phyloP scores from a whole-genome alignment of 2,888 invertebrate species.

The Chymomyza fuscimana region DNA sequence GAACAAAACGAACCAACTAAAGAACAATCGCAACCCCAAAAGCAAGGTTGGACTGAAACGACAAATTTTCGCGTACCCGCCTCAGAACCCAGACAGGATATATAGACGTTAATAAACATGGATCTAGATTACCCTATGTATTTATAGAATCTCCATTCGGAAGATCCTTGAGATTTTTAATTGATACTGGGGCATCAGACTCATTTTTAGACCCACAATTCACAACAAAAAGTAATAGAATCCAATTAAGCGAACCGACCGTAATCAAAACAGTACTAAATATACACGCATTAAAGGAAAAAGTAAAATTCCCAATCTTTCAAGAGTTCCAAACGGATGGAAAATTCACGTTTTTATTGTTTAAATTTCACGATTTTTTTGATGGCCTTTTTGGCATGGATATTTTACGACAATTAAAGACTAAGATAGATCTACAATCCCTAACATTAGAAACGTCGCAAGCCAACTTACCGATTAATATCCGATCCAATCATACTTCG shows the following conservation, averaged over 20 bases:
- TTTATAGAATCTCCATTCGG: neutral
- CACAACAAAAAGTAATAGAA: neutral
- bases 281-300: neutral
- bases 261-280: constrained; percentile 6
- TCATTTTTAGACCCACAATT: constrained; percentile 5
- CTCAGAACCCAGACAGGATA: constrained; percentile 6
- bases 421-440: neutral
- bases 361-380: constrained; percentile 6
- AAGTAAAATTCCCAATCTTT: neutral
- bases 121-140: neutral
- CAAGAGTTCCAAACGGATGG: constrained; percentile 1
- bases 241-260: neutral
- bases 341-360: neutral
- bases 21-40: too few species aligned
- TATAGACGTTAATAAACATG: neutral
- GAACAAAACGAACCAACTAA: too few species aligned
- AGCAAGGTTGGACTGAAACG: too few species aligned
- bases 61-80: neutral
- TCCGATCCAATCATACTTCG: neutral
- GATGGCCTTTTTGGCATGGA: constrained; percentile 7
- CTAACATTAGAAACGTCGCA: neutral
- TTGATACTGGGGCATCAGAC: neutral
- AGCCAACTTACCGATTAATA: neutral
- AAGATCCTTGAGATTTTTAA: neutral
- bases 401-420: neutral